Conservation (phyloP, 35 echinoderm and acorn worm genomes). For the Heliocidaris erythrogramma region DNA sequence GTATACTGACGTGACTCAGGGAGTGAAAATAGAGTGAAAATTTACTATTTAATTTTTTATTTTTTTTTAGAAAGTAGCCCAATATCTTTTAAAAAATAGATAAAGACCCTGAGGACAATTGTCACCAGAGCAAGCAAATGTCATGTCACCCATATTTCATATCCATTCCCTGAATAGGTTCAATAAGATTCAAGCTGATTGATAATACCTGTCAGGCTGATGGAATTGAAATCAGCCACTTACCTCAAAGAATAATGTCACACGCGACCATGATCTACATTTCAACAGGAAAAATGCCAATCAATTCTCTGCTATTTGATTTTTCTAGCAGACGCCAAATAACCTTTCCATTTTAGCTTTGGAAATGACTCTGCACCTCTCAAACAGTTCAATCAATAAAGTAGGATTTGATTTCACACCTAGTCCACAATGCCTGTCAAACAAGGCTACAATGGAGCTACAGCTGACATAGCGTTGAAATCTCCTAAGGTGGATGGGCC, state of each 20-base stretch:
- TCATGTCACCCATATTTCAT: too few species aligned
- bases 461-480: not conserved
- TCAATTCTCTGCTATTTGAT: not conserved
- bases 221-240: not conserved
- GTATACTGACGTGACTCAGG: too few species aligned
- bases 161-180: too few species aligned
- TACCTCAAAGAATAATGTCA: not conserved
- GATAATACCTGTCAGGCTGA: not conserved
- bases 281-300: not conserved
- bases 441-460: not conserved
- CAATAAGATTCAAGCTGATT: not conserved
- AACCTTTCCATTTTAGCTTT: not conserved
- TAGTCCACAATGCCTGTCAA: not conserved
- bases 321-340: not conserved
- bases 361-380: not conserved
- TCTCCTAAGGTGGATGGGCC: not conserved
- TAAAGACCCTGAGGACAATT: too few species aligned
- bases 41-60: too few species aligned
- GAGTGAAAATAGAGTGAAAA: too few species aligned
- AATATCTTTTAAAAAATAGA: too few species aligned
- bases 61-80: too few species aligned
- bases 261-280: not conserved
- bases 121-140: too few species aligned
- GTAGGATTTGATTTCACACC: constrained; percentile 13
- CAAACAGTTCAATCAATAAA: not conserved